These are phyloP conservation scores for Nemoura dubitans DNA, from an alignment of 2,888 invertebrate genomes.

Conservation along the genomic window DNA sequence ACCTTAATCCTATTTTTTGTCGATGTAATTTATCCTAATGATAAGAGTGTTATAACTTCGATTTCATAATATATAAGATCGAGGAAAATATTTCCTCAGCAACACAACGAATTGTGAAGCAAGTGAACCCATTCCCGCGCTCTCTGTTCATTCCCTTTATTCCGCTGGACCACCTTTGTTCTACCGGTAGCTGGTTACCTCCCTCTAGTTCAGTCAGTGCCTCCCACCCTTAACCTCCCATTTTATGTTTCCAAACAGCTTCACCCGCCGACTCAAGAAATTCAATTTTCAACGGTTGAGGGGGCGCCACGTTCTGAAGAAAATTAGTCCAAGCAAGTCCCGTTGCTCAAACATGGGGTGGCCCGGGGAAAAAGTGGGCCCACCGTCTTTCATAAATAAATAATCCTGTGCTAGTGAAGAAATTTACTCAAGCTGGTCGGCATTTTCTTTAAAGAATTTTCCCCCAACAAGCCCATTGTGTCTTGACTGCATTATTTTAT, in stretches of 20 bases:
- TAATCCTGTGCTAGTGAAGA: neutral
- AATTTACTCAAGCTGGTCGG: neutral
- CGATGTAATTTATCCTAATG: neutral
- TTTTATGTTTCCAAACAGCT: neutral
- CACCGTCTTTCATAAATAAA: neutral
- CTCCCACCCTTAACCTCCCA: neutral
- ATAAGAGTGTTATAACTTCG: neutral
- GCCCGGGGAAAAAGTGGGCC: neutral
- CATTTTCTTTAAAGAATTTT: neutral
- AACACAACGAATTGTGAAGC: neutral
- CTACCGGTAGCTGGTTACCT: neutral
- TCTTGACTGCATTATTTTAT: neutral
- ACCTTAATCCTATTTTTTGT: too few species aligned
- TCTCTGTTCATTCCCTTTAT: neutral
- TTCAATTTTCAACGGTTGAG: neutral
- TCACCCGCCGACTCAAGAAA: neutral
- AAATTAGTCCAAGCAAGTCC: neutral
- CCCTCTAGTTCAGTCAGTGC: neutral
- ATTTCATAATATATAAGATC: neutral
- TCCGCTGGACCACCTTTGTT: neutral
- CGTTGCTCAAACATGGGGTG: constrained; percentile 4
- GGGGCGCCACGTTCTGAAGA: neutral
- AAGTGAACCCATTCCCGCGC: neutral
- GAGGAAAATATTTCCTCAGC: neutral
- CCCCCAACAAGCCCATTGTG: neutral